Conservation (phyloP, 2,888 invertebrate genomes). For the Laspeyria flexula region DNA sequence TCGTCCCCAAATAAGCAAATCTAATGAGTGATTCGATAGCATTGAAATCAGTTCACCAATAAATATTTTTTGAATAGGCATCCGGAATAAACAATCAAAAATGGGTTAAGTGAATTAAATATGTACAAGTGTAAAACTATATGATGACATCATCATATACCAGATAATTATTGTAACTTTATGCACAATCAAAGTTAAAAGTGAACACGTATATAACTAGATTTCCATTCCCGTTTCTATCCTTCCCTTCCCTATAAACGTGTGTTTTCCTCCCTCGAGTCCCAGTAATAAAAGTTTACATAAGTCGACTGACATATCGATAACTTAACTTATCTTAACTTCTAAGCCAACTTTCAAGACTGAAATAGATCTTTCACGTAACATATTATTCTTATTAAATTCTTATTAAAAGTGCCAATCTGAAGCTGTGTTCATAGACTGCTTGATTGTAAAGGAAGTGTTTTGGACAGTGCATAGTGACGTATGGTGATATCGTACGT, state of each 20-base stretch:
- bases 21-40: slow-evolving; percentile 48
- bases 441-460: slow-evolving; percentile 4
- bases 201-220: slow-evolving; percentile 40
- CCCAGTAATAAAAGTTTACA: slow-evolving; percentile 40
- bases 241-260: slow-evolving; percentile 28
- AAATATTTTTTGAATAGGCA: slow-evolving; percentile 24
- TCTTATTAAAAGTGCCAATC: slow-evolving; percentile 50
- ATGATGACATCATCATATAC: slow-evolving; percentile 38
- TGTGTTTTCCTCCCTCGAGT: slow-evolving; percentile 22
- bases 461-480: slow-evolving; percentile 35
- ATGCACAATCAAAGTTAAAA: slow-evolving; percentile 26
- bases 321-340: slow-evolving; percentile 60
- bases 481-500: slow-evolving; percentile 38
- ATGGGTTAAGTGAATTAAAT: slow-evolving; percentile 52
- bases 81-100: slow-evolving; percentile 21
- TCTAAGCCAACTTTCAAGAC: slow-evolving; percentile 72
- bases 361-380: slow-evolving; percentile 63
- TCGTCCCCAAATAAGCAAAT: too few species aligned
- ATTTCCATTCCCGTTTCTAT: slow-evolving; percentile 40
- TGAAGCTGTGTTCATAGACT: slow-evolving; percentile 7
- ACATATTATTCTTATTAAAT: slow-evolving; percentile 46
- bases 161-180: slow-evolving; percentile 31
- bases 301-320: slow-evolving; percentile 74
- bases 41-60: slow-evolving; percentile 23
- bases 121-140: slow-evolving; percentile 26